phyloP scores from a whole-genome alignment of 2,888 invertebrate genomes.

The Phaedon cochleariae region DNA sequence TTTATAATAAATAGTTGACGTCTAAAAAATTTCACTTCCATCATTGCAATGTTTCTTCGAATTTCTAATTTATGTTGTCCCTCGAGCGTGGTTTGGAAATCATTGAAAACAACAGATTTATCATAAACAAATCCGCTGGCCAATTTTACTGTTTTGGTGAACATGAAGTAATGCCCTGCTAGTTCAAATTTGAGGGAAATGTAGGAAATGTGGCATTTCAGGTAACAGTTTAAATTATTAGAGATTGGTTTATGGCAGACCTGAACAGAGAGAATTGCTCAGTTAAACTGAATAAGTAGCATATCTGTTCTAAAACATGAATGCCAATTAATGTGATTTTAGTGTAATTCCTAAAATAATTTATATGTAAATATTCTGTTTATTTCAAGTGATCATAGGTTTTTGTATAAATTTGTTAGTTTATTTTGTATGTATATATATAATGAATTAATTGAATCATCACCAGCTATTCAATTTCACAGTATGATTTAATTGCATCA shows the following conservation, averaged over 20 bases:
- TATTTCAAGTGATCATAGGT: not conserved
- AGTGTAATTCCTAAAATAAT: conserved; percentile 29
- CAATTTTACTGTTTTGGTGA: not conserved
- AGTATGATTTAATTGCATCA: not conserved
- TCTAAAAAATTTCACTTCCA: not conserved
- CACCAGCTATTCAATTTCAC: not conserved
- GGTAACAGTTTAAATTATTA: not conserved
- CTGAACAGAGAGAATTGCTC: not conserved
- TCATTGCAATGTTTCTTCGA: too few species aligned
- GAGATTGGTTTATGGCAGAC: not conserved
- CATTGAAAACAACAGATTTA: too few species aligned
- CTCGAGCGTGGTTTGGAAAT: too few species aligned
- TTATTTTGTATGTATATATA: conserved; percentile 7
- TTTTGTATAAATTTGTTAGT: conserved; percentile 4
- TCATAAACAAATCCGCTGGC: too few species aligned
- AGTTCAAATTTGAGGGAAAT: not conserved
- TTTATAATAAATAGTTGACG: not conserved
- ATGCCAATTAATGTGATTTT: conserved; percentile 35
- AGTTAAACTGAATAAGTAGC: not conserved
- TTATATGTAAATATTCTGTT: conserved; percentile 31
- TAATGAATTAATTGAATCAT: not conserved
- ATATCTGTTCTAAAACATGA: not conserved
- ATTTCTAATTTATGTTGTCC: too few species aligned
- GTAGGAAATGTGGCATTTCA: not conserved
- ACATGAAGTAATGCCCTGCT: not conserved